Evolutionary conservation across 1,140 invertebrate species (phyloP).

Genomic region (Drosophila chauvacae): DNA sequence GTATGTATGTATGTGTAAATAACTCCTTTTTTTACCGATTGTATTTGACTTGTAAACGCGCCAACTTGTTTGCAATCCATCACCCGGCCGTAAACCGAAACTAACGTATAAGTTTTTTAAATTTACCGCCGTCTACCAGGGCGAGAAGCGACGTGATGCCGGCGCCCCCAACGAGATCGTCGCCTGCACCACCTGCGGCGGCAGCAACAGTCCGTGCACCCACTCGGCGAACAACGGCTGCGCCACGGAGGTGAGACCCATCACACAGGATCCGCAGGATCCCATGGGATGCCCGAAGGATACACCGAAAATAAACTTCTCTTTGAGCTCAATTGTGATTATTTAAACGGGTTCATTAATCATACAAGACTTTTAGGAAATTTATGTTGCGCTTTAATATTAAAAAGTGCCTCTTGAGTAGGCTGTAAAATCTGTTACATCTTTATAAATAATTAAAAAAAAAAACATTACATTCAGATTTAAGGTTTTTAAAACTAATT

Average conservation of each 20-base stretch:
- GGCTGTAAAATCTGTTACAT: no score
- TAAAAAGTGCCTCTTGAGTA: no score
- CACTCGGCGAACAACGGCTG: slow-evolving; percentile 94
- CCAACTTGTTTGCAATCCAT: slow-evolving; percentile 45
- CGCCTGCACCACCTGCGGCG: slow-evolving; percentile 91
- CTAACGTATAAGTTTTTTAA: slow-evolving; percentile 80
- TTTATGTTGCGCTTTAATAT: no score
- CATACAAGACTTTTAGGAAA: neutral
- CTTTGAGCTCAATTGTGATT: neutral
- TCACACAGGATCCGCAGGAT: neutral
- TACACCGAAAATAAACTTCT: slow-evolving; percentile 9
- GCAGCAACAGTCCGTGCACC: slow-evolving; percentile 91
- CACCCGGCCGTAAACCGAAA: slow-evolving; percentile 30
- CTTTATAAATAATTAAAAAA: no score
- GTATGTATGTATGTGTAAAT: slow-evolving; percentile 54
- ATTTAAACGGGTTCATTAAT: neutral
- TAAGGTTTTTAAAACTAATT: no score
- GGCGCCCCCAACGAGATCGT: slow-evolving; percentile 91
- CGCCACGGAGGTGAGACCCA: slow-evolving; percentile 90
- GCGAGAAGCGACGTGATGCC: slow-evolving; percentile 92
- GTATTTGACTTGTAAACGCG: slow-evolving; percentile 47
- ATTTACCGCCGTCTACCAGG: slow-evolving; percentile 86
- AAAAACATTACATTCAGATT: no score
- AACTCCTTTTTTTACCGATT: slow-evolving; percentile 50
- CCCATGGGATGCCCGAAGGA: neutral